Evolutionary conservation across 2,888 invertebrate species (phyloP).

Genomic region (Aphidius colemani): DNA sequence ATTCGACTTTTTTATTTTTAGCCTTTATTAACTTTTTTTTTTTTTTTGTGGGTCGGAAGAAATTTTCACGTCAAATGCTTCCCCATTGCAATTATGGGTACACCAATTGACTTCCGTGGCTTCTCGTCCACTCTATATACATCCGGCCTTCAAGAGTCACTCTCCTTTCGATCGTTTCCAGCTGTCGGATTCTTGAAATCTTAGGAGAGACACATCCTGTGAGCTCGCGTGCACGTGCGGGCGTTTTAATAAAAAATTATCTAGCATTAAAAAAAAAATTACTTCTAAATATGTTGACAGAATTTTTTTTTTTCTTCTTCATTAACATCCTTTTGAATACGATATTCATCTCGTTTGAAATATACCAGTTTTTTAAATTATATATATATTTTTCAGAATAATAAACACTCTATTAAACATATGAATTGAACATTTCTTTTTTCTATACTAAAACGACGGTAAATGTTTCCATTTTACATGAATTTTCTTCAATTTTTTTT

Average conservation of each 20-base stretch:
- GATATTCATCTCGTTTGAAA: too few relatives aligned
- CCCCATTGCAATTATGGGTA: constrained; percentile 25
- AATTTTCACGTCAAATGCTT: constrained; percentile 27
- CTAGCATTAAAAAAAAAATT: background rate
- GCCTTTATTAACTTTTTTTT: background rate
- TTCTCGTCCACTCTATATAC: constrained; percentile 22
- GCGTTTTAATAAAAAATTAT: constrained; percentile 1
- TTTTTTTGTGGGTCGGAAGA: constrained; percentile 5
- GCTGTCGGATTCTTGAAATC: constrained; percentile 24
- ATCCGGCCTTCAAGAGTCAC: constrained; percentile 25
- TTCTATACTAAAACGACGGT: too few relatives aligned
- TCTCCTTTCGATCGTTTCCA: constrained; percentile 20
- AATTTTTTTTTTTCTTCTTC: background rate
- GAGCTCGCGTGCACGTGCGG: constrained; percentile 24
- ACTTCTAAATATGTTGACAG: too few relatives aligned
- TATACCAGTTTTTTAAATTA: too few relatives aligned
- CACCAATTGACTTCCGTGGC: constrained; percentile 26
- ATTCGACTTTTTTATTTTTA: background rate
- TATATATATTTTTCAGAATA: background rate
- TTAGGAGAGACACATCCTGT: constrained; percentile 28
- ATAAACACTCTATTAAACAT: too few relatives aligned
- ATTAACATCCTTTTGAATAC: too few relatives aligned
- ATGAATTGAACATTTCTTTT: too few relatives aligned
- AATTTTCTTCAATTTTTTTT: too few relatives aligned
- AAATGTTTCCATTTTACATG: too few relatives aligned